These are phyloP conservation scores for Hycleus cichorii DNA, from an alignment of 1,140 invertebrate genomes.

Conservation along the genomic window DNA sequence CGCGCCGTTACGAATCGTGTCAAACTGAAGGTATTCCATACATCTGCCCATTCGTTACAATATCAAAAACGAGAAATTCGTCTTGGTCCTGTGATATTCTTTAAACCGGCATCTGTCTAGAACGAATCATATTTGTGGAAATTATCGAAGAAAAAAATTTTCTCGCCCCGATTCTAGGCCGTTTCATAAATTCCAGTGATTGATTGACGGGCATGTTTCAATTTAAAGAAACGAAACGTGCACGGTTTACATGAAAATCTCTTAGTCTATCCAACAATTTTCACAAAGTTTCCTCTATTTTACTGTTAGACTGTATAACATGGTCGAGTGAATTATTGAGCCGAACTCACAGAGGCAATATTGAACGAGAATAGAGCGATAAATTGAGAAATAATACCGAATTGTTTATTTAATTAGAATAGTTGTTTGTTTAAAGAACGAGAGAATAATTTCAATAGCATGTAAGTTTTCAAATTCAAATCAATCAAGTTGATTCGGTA, in stretches of 20 bases:
- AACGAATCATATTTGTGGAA: slow-evolving; percentile 15
- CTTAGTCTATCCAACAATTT: neutral
- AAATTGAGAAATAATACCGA: neutral
- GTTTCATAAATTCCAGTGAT: too few species aligned
- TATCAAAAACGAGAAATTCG: too few species aligned
- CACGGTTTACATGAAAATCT: too few species aligned
- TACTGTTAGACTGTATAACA: neutral
- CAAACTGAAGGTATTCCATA: slow-evolving; percentile 6
- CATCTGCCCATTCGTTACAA: slow-evolving; percentile 17
- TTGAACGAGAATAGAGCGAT: neutral
- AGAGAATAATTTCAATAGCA: too few species aligned
- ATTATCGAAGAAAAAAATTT: too few species aligned
- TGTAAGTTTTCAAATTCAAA: too few species aligned
- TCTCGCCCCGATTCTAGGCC: too few species aligned
- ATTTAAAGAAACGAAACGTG: too few species aligned
- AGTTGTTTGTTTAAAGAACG: too few species aligned
- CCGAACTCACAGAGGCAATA: neutral
- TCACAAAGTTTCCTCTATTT: neutral
- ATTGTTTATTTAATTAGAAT: neutral
- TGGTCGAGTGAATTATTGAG: neutral
- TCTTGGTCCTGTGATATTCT: too few species aligned
- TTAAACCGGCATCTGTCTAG: slow-evolving; percentile 19
- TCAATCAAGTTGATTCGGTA: too few species aligned
- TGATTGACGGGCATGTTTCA: too few species aligned
- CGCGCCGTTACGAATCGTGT: slow-evolving; percentile 20